Base-by-base conservation (phyloP, 2,113 vertebrate species). In the Morone chrysops region DNA sequence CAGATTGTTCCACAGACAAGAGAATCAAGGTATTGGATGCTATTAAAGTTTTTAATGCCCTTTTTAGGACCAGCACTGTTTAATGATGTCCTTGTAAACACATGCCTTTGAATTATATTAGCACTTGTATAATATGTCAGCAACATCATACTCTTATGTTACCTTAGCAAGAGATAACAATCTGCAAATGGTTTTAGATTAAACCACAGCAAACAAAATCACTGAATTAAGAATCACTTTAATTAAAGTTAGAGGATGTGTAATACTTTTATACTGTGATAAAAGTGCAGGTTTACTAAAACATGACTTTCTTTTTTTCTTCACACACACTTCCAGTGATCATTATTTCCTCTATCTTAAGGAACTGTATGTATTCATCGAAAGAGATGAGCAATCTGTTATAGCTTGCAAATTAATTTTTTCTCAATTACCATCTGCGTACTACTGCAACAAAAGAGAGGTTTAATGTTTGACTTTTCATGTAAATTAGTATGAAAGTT, bases 401-500 rank as follows among this genome's bases (percentile, higher is more conserved):
- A 31, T 25, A 48, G 2, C 43, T 47, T 57, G 53, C 47, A 47
- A 54, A 68, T 61, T 31, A 4, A 38, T 1, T 48, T 78, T 16
- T 22, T 59, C 69, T 65, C 22, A n/a, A 60, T 18, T 51, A 40
- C 47, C 16, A n/a, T 74, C 16, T 69, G 67, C 69, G 50, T 36
- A 22, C 66, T 22, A 1, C 56, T 63, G 56, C 63, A 61, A 80
- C 45, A 77, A 69, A 59, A 20, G 48, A 70, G 20, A 17, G 20
- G 36, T 47, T 77, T 50, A 20, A 45, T 68, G 25, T 72, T 67
- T 70, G 47, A 2, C n/a, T 78, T 61, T 83, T 72, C 38, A 54
- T 56, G 45, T 65, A 59, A 75, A 72, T 75, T 48, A 56, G 50
- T 43, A 41, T 47, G 38, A 36, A 73, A 82, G 70, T 76, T 6